These are phyloP conservation scores for Aplocera efformata DNA, from an alignment of 2,888 invertebrate species.

Conservation along the genomic window DNA sequence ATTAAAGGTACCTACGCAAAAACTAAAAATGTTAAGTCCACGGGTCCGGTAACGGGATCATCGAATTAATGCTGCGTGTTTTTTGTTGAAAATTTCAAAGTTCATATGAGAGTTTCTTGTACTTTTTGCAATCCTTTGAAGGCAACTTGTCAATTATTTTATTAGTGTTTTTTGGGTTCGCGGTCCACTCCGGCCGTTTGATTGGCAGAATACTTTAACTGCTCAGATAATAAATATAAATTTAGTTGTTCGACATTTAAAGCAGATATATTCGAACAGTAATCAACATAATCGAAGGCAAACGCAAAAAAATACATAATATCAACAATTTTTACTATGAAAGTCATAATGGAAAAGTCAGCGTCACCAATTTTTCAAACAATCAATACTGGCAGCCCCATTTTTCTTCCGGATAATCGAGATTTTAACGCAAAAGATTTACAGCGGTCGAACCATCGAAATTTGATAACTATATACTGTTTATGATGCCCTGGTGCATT, in stretches of 20 bases:
- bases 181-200: neutral
- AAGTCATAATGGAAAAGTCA: conserved; percentile 8
- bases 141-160: conserved; percentile 17
- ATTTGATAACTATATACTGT: conserved; percentile 76
- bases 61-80: conserved; percentile 38
- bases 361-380: conserved; percentile 15
- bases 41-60: conserved; percentile 56
- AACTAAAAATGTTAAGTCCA: conserved; percentile 45
- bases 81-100: conserved; percentile 24
- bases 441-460: conserved; percentile 64
- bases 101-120: neutral
- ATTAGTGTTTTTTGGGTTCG: conserved; percentile 3
- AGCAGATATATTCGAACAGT: no score
- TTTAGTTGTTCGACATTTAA: no score
- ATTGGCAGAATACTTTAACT: neutral
- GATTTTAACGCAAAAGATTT: conserved; percentile 78
- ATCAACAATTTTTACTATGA: no score
- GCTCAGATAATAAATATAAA: no score
- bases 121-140: conserved; percentile 8
- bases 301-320: no score
- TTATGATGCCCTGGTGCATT: conserved; percentile 66
- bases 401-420: conserved; percentile 49
- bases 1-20: conserved; percentile 69
- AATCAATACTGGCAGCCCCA: conserved; percentile 17
- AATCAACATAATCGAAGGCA: no score